Evolutionary conservation across 2,888 invertebrate species (phyloP), one percentile per base, ranked within the genome.

Genomic region (Agrotis ipsilon): DNA sequence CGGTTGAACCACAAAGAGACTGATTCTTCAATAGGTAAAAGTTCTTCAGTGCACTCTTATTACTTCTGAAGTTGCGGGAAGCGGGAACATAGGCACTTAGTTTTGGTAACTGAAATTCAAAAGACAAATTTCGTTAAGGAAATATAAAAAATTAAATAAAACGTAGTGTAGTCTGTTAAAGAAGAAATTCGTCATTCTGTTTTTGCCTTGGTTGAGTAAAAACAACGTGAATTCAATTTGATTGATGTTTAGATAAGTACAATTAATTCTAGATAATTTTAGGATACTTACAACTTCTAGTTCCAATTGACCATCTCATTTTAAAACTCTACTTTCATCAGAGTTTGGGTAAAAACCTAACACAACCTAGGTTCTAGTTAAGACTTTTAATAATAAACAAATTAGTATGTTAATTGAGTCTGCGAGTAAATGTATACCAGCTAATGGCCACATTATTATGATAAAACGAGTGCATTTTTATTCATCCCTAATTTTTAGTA

Each of bases 381-480:
- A 27, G 0, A 43, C 1, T 14, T 68, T 60, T 59, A 48, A 27
- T 65, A 55, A 24, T 32, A 75, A 78, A 71, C 49, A 62, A 68
- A 79, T 81, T 69, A 78, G 67, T 78, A 84, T 85, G 82, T 76
- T 80, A 79, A 81, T 75, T 11, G 51, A 61, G 68, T 63, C 65
- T 63, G n/a, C 67, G 55, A 75, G 57, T 77, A 74, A 73, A 71
- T 68, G 64, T 78, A 78, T 72, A 54, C 70, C 72, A 81, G 88
- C 91, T 93, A 94, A 94, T 93, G 93, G 88, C 84, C n/a, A 75
- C 82, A 91, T 95, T 94, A 87, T 93, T 74, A 93, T 94, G 92
- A 82, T 90, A 94, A 94, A 92, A 87, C 60, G 87, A 91, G 87
- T 95, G 94, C 93, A 95, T 92, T 94, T 93, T 88, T 91, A 92